Conservation (phyloP, 2,888 invertebrate species). For the Scotopteryx bipunctaria region DNA sequence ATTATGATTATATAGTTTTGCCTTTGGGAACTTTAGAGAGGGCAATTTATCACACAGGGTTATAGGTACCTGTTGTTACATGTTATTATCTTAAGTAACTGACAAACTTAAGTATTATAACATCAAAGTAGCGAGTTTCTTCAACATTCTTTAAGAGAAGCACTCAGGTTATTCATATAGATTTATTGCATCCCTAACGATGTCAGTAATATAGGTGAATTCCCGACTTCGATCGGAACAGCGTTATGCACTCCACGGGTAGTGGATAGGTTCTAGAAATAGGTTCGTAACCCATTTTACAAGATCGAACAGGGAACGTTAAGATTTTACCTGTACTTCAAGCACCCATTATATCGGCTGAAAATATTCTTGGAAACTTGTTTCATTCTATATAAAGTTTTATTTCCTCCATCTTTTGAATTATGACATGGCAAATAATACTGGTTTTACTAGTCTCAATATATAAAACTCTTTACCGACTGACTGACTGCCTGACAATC, state of each 20-base stretch:
- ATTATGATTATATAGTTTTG: no score
- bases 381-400: not conserved
- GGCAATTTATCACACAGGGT: no score
- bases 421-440: no score
- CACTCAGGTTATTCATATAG: slow-evolving; percentile 6
- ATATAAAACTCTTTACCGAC: no score
- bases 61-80: no score
- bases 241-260: slow-evolving; percentile 10
- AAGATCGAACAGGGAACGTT: slow-evolving; percentile 15
- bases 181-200: slow-evolving; percentile 11
- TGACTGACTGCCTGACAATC: no score
- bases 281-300: slow-evolving; percentile 17
- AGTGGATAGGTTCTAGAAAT: slow-evolving; percentile 13
- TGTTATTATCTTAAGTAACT: no score
- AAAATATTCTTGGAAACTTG: slow-evolving; percentile 10
- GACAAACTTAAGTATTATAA: no score
- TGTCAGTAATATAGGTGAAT: slow-evolving; percentile 9
- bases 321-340: slow-evolving; percentile 18
- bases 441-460: no score
- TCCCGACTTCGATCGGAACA: slow-evolving; percentile 11
- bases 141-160: not conserved
- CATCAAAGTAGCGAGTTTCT: not conserved
- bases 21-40: no score
- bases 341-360: slow-evolving; percentile 16
- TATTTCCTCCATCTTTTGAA: no score